Evolutionary conservation across 2,797 vertebrate species (phyloP), one percentile per base, ranked within the genome.

Genomic region (Clarias fuscus): DNA sequence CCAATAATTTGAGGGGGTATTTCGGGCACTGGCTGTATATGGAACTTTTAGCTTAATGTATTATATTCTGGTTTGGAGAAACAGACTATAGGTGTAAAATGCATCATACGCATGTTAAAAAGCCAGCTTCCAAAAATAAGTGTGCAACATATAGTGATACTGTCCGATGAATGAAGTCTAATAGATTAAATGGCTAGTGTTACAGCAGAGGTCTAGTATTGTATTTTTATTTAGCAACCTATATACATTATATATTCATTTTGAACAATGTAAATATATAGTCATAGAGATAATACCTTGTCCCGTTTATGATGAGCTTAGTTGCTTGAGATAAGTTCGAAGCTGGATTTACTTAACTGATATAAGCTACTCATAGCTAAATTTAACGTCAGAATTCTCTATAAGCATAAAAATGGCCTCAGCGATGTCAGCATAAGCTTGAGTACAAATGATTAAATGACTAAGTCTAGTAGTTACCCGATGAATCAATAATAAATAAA

Each of bases 401-500:
- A 70, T 81, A 68, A 75, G 22, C 18, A 68, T 53, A 70, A 40
- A 68, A 71, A 73, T 22, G 22, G 61, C 43, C 61, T 62, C 18
- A 40, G n/a, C 30, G 83, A 61, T 30, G 30, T 56, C 85, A 82
- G 68, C 78, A 67, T 84, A 27, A 59, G 27, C 27, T 59, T 61
- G 58, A 78, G 18, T 59, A 4, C 58, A 89, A 86, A 80, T 82
- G 64, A 87, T 27, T 40, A 86, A 88, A 86, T 87, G 82, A 40
- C 83, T 20, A 62, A 62, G 87, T 67, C 15, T 73, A 75, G 89
- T 73, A 73, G 82, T 84, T 84, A 88, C 65, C 77, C 68, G 43
- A 86, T 87, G 84, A 89, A 87, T 89, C 84, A 91, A 78, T 79
- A 84, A 73, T 22, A 84, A 86, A 84, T 76, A 86, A 87, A 48